Conservation (phyloP, 2,888 invertebrate species). For the Chrysolina oricalcia region DNA sequence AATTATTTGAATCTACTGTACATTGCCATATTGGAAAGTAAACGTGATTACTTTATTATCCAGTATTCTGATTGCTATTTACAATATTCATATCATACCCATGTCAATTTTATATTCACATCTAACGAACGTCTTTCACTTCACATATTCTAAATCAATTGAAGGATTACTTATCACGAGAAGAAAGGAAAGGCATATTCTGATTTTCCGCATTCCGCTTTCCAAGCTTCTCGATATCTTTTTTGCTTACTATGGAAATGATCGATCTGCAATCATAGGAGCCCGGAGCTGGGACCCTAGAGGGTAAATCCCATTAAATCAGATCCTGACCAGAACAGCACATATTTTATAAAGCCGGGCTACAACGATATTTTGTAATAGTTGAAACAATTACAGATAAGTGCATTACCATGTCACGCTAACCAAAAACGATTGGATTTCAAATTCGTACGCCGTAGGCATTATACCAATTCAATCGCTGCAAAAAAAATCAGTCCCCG, state of each 20-base stretch:
- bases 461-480: slow-evolving; percentile 14
- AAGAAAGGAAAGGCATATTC: slow-evolving; percentile 8
- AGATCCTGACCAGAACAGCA: slow-evolving; percentile 15
- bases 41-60: neutral
- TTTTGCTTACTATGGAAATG: slow-evolving; percentile 20
- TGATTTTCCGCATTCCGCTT: slow-evolving; percentile 22
- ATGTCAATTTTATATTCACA: neutral
- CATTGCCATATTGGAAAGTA: neutral
- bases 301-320: slow-evolving; percentile 17
- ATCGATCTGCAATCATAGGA: slow-evolving; percentile 21
- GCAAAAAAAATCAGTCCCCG: slow-evolving; percentile 1
- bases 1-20: neutral
- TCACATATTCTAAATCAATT: slow-evolving; percentile 20
- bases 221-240: slow-evolving; percentile 2
- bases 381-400: slow-evolving; percentile 16
- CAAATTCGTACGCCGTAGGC: slow-evolving; percentile 13
- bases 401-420: slow-evolving; percentile 11
- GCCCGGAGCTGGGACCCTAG: neutral
- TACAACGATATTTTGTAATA: slow-evolving; percentile 19
- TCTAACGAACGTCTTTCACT: slow-evolving; percentile 7
- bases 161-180: slow-evolving; percentile 11
- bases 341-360: slow-evolving; percentile 13
- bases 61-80: neutral
- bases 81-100: neutral
- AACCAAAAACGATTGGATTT: slow-evolving; percentile 11